phyloP scores from a whole-genome alignment of 2,888 invertebrate species.

The Loripinus fragilis region DNA sequence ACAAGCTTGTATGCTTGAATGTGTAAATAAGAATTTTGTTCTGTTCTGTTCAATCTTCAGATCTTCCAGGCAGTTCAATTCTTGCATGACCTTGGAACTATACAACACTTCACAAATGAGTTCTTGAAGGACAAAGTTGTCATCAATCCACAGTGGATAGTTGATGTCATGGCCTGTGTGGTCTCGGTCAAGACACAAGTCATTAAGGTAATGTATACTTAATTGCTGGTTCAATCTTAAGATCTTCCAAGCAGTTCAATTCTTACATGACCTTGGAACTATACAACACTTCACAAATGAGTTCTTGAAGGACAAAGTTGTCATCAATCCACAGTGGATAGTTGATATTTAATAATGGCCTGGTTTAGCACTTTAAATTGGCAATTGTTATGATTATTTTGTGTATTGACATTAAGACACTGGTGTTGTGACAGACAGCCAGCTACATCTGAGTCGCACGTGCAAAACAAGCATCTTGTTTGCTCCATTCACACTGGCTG shows the following conservation, averaged over 20 bases:
- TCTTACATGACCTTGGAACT: slow-evolving; percentile 82
- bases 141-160: too few relatives aligned
- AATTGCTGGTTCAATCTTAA: slow-evolving; percentile 56
- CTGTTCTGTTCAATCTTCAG: slow-evolving; percentile 59
- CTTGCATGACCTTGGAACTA: slow-evolving; percentile 81
- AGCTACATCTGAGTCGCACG: too few relatives aligned
- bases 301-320: slow-evolving; percentile 77
- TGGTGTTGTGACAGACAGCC: too few relatives aligned
- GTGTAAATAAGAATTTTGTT: not conserved
- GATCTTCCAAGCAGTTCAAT: slow-evolving; percentile 79
- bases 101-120: slow-evolving; percentile 81
- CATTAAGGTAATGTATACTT: slow-evolving; percentile 35
- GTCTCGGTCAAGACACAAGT: slow-evolving; percentile 77
- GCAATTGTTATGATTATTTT: too few relatives aligned
- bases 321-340: slow-evolving; percentile 75
- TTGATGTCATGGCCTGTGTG: slow-evolving; percentile 82
- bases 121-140: slow-evolving; percentile 79
- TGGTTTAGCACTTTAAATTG: slow-evolving; percentile 64
- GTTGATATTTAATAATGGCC: slow-evolving; percentile 76
- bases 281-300: slow-evolving; percentile 81
- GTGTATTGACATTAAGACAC: too few relatives aligned
- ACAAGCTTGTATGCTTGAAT: not conserved
- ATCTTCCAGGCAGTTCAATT: slow-evolving; percentile 80
- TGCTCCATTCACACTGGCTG: too few relatives aligned
- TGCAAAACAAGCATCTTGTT: too few relatives aligned